Conservation (phyloP, 2,797 vertebrate species). For the Hemibagrus guttatus region DNA sequence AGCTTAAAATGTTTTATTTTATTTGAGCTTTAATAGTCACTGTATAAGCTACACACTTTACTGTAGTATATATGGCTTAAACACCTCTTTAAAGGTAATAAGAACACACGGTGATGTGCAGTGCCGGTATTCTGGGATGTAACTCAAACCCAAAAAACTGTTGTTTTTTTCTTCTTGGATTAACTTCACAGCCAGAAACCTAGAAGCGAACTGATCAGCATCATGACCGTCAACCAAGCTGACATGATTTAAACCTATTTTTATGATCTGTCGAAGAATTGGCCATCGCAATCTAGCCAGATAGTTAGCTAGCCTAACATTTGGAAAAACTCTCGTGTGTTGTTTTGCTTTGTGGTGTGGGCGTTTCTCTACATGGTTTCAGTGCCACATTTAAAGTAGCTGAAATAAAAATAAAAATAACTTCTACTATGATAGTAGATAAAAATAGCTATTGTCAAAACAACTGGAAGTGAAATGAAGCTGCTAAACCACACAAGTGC, state of each 20-base stretch:
- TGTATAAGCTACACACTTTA: too few relatives aligned
- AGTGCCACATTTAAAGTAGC: conserved; percentile 19
- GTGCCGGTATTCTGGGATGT: background rate
- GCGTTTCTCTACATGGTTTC: conserved; percentile 6
- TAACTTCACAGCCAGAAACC: too few relatives aligned
- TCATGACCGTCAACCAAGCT: background rate
- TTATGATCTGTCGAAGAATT: background rate
- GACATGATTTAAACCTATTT: background rate
- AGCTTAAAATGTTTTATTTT: background rate
- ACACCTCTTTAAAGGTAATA: background rate
- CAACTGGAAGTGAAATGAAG: conserved; percentile 8
- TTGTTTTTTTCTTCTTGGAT: too few relatives aligned
- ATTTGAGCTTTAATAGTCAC: background rate
- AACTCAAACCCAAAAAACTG: too few relatives aligned
- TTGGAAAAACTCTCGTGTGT: background rate
- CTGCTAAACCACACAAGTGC: background rate
- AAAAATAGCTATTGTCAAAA: conserved; percentile 36
- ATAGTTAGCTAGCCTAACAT: background rate
- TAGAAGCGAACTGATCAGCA: background rate
- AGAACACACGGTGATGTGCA: background rate
- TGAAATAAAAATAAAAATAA: conserved; percentile 21
- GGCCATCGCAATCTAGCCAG: background rate
- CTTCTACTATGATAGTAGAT: background rate
- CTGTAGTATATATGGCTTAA: too few relatives aligned
- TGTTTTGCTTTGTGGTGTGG: background rate